A percentile compares a stretch with the other conserved stretches of the same genome.
Conservation (phyloP, 2,113 vertebrate species). For the Toxostoma redivivum region DNA sequence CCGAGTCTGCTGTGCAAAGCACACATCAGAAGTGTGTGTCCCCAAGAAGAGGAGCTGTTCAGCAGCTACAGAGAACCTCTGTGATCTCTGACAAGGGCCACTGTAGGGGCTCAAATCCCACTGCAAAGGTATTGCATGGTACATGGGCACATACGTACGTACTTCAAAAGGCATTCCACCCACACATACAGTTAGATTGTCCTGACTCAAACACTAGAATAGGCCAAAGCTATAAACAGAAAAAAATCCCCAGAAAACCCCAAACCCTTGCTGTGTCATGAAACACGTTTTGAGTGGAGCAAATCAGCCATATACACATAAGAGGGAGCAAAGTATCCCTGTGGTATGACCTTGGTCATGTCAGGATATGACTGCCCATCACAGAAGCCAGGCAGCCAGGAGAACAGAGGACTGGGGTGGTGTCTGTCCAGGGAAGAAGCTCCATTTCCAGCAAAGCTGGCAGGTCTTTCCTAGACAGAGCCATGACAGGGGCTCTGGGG, state of each 20-base stretch:
- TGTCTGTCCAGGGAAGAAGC: neutral
- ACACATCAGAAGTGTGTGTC: neutral
- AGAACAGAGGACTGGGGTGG: neutral
- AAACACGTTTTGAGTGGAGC: neutral
- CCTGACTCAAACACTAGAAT: neutral
- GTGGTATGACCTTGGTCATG: neutral
- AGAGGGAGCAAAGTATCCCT: neutral
- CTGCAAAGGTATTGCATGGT: neutral
- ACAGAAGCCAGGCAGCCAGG: neutral
- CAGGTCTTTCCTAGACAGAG: neutral
- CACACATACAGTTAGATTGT: neutral
- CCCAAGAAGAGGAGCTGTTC: neutral
- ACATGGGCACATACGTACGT: accelerated
- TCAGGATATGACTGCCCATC: neutral
- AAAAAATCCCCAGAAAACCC: neutral
- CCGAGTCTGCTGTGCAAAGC: neutral
- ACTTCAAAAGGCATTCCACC: neutral
- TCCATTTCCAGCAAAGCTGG: neutral
- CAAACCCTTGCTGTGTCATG: neutral
- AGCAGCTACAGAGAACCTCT: neutral
- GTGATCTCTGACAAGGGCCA: neutral
- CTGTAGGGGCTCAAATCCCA: neutral
- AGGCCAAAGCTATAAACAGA: neutral
- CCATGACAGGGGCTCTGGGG: neutral
- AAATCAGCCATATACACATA: neutral